A percentile compares a stretch with the other conserved stretches of the same genome.
phyloP scores from a whole-genome alignment of 2,113 vertebrate genomes.

The Megalops atlanticus region DNA sequence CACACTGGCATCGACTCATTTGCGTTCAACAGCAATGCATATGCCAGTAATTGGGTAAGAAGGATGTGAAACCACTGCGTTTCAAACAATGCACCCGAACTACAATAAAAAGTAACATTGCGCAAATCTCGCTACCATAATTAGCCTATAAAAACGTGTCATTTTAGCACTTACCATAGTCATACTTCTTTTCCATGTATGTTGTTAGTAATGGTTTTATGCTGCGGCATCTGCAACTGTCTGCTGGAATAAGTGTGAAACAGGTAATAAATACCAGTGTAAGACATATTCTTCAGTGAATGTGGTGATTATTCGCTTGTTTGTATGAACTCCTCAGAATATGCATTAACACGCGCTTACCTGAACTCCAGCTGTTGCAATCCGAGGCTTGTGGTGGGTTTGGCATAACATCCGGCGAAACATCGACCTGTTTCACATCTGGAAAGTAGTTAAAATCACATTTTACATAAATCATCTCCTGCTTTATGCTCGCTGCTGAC shows the following conservation, averaged over 20 bases:
- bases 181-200: conserved; percentile 79
- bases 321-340: not conserved
- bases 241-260: not conserved
- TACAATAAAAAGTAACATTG: no score
- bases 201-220: conserved; percentile 73
- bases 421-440: conserved; percentile 76
- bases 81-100: no score
- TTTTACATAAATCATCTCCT: not conserved
- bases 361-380: conserved; percentile 67
- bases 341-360: conserved; percentile 55
- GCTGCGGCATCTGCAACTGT: conserved; percentile 74
- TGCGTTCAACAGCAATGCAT: no score
- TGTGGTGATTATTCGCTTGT: not conserved
- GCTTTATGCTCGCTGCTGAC: no score
- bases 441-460: conserved; percentile 3
- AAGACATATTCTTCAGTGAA: not conserved
- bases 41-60: no score
- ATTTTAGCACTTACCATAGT: conserved; percentile 71
- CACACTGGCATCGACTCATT: no score
- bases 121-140: no score
- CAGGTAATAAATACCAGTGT: not conserved
- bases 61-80: no score
- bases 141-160: no score
- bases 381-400: conserved; percentile 60
- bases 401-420: conserved; percentile 71